Evolutionary conservation across 2,888 invertebrate species (phyloP).

Genomic region (Notodonta dromedarius): DNA sequence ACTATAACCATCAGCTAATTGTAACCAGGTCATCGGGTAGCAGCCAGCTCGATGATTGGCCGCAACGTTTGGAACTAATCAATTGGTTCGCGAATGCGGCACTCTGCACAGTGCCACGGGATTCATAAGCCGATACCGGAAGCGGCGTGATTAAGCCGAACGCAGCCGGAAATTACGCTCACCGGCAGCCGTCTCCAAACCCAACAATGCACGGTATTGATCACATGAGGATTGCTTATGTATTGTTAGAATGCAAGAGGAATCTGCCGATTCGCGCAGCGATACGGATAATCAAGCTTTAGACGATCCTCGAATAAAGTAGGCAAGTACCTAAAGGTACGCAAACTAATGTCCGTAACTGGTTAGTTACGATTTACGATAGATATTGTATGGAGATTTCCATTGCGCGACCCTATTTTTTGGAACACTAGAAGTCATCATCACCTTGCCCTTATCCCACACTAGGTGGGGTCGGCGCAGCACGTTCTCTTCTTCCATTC

Average conservation of each 20-base stretch:
- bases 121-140: constrained; percentile 44
- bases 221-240: constrained; percentile 31
- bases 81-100: constrained; percentile 38
- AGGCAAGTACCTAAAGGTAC: too few species aligned
- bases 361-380: too few species aligned
- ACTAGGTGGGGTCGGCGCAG: too few species aligned
- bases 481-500: too few species aligned
- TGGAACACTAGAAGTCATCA: too few species aligned
- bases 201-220: constrained; percentile 44
- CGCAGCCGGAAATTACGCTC: constrained; percentile 43
- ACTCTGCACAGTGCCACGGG: constrained; percentile 29
- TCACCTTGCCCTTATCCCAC: too few species aligned
- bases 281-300: background rate
- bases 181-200: constrained; percentile 41
- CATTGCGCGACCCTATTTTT: too few species aligned
- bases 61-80: constrained; percentile 34
- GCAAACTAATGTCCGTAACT: too few species aligned
- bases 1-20: constrained; percentile 4
- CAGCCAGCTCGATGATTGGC: constrained; percentile 24
- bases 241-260: constrained; percentile 24
- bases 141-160: constrained; percentile 41
- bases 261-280: constrained; percentile 19
- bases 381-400: too few species aligned
- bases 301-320: background rate
- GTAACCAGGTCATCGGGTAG: constrained; percentile 5